A percentile compares a stretch with the other conserved stretches of the same genome.
Conservation (phyloP, 2,888 invertebrate genomes). For the Xanthostigma xanthostigma region DNA sequence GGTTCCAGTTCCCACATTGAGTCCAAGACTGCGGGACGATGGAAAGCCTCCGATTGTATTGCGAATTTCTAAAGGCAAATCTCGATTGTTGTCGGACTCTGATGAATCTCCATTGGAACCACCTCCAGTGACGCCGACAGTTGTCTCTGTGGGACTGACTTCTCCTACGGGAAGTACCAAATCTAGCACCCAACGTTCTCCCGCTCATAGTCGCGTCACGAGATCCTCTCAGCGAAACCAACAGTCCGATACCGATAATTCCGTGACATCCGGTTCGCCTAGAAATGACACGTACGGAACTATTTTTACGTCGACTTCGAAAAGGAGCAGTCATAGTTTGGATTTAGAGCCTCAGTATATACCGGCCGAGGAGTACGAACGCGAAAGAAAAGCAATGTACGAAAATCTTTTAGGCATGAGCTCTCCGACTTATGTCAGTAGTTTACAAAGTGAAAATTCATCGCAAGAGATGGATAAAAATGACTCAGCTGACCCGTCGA, state of each 20-base stretch:
- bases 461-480: slow-evolving; percentile 3
- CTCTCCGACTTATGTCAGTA: slow-evolving; percentile 14
- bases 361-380: slow-evolving; percentile 30
- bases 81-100: slow-evolving; percentile 32
- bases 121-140: not conserved
- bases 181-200: slow-evolving; percentile 1
- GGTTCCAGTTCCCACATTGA: slow-evolving; percentile 1
- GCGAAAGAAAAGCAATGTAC: slow-evolving; percentile 29
- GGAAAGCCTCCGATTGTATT: slow-evolving; percentile 64
- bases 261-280: slow-evolving; percentile 24
- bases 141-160: slow-evolving; percentile 1
- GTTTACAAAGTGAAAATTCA: not conserved
- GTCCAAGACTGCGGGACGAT: slow-evolving; percentile 14
- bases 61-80: slow-evolving; percentile 67
- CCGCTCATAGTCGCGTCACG: slow-evolving; percentile 24
- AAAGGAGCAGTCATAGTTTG: slow-evolving; percentile 14
- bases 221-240: slow-evolving; percentile 28
- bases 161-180: not conserved
- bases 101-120: slow-evolving; percentile 28
- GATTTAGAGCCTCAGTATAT: slow-evolving; percentile 29
- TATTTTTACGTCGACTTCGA: slow-evolving; percentile 24
- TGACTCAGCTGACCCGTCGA: not conserved
- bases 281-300: slow-evolving; percentile 16
- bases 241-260: slow-evolving; percentile 26
- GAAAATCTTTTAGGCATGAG: slow-evolving; percentile 26